Conservation (phyloP, 2,113 vertebrate species). For the Seriola dumerili region DNA sequence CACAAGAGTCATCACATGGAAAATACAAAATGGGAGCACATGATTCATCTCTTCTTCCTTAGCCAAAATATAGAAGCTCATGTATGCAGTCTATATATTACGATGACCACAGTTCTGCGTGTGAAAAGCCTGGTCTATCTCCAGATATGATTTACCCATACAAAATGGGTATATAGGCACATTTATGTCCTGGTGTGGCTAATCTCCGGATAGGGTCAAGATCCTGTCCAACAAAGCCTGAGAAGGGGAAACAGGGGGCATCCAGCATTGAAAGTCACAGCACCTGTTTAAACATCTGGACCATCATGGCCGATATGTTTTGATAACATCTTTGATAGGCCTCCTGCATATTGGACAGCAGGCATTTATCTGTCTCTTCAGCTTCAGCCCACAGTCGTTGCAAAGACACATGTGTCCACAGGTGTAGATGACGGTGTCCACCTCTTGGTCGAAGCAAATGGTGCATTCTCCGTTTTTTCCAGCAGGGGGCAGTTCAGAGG, state of each 20-base stretch:
- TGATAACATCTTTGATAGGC: conserved; percentile 98
- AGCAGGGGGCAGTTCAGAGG: conserved; percentile 86
- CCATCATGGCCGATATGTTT: conserved; percentile 94
- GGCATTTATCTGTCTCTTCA: conserved; percentile 94
- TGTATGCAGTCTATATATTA: conserved; percentile 26
- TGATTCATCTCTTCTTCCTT: conserved; percentile 16
- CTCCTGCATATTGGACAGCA: conserved; percentile 98
- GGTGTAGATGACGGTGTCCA: conserved; percentile 98
- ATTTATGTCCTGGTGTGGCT: conserved; percentile 56
- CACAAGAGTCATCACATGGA: conserved; percentile 30
- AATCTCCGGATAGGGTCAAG: conserved; percentile 41
- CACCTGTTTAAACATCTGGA: conserved; percentile 18
- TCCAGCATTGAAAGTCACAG: conserved; percentile 13
- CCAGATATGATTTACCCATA: conserved; percentile 36
- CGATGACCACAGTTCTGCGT: conserved; percentile 17
- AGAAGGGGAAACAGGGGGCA: conserved; percentile 49
- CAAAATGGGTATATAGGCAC: conserved; percentile 69
- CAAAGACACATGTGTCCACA: conserved; percentile 99
- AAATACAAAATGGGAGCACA: conserved; percentile 57
- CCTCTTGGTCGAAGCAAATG: conserved; percentile 97
- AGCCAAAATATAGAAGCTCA: conserved; percentile 38
- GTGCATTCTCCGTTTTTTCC: conserved; percentile 94
- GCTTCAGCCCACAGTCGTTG: conserved; percentile 94
- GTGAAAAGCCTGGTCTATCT: conserved; percentile 24
- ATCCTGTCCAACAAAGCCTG: conserved; percentile 58